A percentile compares a stretch with the other conserved stretches of the same genome.
phyloP scores from a whole-genome alignment of 2,797 vertebrate species.

The Cryptoblepharus egeriae region DNA sequence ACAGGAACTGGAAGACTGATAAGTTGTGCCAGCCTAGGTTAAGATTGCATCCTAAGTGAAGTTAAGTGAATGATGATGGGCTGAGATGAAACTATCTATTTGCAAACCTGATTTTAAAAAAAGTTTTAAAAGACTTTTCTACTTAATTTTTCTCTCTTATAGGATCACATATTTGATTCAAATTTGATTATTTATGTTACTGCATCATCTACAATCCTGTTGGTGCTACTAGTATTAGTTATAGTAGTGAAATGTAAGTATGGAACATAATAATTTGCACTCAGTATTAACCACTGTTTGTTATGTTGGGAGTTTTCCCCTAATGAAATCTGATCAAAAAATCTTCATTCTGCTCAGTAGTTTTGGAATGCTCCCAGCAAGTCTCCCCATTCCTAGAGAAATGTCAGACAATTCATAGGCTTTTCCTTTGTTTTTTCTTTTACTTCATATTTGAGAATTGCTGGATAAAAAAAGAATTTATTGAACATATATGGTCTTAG shows the following conservation, averaged over 20 bases:
- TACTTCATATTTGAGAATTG: neutral
- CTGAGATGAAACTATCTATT: neutral
- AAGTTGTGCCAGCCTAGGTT: too few relatives aligned
- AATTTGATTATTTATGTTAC: neutral
- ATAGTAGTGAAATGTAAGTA: constrained; percentile 16
- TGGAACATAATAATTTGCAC: neutral
- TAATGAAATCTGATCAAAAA: neutral
- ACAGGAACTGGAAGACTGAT: too few relatives aligned
- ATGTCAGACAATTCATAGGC: neutral
- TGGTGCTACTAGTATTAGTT: neutral
- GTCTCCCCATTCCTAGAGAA: neutral
- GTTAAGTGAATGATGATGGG: neutral
- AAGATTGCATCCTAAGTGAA: neutral
- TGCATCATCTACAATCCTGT: neutral
- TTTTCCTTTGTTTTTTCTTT: neutral
- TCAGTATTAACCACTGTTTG: neutral
- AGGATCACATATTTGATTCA: neutral
- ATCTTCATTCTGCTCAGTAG: neutral
- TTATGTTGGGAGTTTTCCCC: neutral
- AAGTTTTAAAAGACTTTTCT: neutral
- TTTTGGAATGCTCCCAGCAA: neutral
- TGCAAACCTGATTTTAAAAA: neutral
- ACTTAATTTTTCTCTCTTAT: neutral
- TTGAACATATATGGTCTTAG: neutral
- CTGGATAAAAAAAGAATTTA: neutral